Percentiles rank a stretch among this genome's conserved stretches.
phyloP scores from a whole-genome alignment of 2,888 invertebrate genomes.

The Xestia xanthographa region DNA sequence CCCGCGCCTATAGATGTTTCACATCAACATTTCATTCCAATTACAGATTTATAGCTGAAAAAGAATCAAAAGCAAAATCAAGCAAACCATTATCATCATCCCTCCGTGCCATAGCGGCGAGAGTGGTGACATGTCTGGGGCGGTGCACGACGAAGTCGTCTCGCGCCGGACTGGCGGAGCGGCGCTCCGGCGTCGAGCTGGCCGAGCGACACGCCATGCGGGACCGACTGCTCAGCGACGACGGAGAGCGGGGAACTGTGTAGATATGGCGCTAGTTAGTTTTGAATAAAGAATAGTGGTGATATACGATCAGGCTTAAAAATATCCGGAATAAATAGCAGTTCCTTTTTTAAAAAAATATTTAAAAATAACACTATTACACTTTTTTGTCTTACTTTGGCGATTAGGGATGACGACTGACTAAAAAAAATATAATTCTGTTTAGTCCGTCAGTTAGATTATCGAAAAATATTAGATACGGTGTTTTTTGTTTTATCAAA shows the following conservation, averaged over 20 bases:
- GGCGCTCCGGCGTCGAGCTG: conserved; percentile 77
- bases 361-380: not conserved
- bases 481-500: no score
- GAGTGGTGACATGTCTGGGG: conserved; percentile 94
- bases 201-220: conserved; percentile 80
- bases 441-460: no score
- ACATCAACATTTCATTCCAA: not conserved
- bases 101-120: conserved; percentile 89
- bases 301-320: conserved; percentile 1
- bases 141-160: conserved; percentile 96
- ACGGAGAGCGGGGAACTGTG: conserved; percentile 89
- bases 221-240: conserved; percentile 74
- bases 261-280: not conserved
- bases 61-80: not conserved
- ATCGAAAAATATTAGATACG: no score
- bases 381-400: not conserved
- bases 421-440: no score
- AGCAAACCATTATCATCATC: conserved; percentile 75
- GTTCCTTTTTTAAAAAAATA: rapidly evolving
- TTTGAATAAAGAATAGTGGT: rapidly evolving
- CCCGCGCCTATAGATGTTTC: no score
- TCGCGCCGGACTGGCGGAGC: conserved; percentile 82
- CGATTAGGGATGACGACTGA: no score
- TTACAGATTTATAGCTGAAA: not conserved
- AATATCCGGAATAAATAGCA: not conserved